Conservation (phyloP, 2,888 invertebrate species). For the Pterostichus niger region DNA sequence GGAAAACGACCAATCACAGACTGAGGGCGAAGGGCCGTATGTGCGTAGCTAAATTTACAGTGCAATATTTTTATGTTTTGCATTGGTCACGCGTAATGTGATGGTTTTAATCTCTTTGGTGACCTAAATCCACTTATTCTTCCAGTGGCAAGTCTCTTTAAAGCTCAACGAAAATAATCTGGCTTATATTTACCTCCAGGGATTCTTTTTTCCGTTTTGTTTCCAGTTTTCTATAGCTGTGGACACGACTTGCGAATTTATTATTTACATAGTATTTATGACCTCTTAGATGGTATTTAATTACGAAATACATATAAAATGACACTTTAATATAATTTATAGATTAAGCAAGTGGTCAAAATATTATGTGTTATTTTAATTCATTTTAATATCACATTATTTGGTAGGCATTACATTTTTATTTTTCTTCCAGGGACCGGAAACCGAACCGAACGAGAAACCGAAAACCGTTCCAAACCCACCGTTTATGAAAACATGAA, state of each 20-base stretch:
- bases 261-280: too few relatives aligned
- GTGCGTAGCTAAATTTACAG: conserved; percentile 56
- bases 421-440: too few relatives aligned
- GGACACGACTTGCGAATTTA: background rate
- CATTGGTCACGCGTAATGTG: conserved; percentile 7
- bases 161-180: conserved; percentile 23
- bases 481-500: too few relatives aligned
- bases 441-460: too few relatives aligned
- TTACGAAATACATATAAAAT: too few relatives aligned
- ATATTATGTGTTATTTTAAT: too few relatives aligned
- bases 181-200: conserved; percentile 6
- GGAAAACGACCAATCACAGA: conserved; percentile 56
- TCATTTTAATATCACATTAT: too few relatives aligned
- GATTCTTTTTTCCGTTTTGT: background rate
- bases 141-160: conserved; percentile 14
- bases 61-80: background rate
- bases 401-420: too few relatives aligned
- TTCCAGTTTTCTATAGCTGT: background rate
- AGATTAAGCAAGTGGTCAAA: too few relatives aligned
- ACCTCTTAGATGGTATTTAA: too few relatives aligned
- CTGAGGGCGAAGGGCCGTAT: conserved; percentile 38
- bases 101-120: conserved; percentile 33
- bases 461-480: too few relatives aligned
- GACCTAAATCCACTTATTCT: conserved; percentile 36
- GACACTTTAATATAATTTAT: too few relatives aligned